Conservation (phyloP, 2,888 invertebrate species). For the Thera britannica region DNA sequence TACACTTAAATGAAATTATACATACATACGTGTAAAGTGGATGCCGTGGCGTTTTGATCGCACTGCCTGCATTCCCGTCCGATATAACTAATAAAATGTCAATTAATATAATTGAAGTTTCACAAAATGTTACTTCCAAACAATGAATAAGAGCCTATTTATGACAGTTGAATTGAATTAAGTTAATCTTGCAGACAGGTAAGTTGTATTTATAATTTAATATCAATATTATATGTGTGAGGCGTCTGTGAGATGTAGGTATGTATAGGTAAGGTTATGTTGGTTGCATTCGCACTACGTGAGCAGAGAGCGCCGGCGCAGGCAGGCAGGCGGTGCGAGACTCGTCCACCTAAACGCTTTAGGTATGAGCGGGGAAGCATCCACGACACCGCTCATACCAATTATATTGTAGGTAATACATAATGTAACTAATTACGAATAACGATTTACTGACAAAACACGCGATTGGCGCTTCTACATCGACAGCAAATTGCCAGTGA, state of each 20-base stretch:
- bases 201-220: slow-evolving; percentile 3
- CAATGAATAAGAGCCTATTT: neutral
- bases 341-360: slow-evolving; percentile 82
- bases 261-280: neutral
- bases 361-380: slow-evolving; percentile 84
- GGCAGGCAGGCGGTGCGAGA: slow-evolving; percentile 65
- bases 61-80: slow-evolving; percentile 68
- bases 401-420: slow-evolving; percentile 79
- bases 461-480: slow-evolving; percentile 52
- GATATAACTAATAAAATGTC: slow-evolving; percentile 59
- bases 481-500: slow-evolving; percentile 9
- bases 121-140: slow-evolving; percentile 17
- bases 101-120: slow-evolving; percentile 57
- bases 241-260: neutral
- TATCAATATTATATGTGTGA: neutral
- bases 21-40: slow-evolving; percentile 78
- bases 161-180: neutral
- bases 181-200: neutral
- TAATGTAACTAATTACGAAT: slow-evolving; percentile 78
- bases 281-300: neutral
- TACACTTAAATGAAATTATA: slow-evolving; percentile 65
- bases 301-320: slow-evolving; percentile 13
- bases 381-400: slow-evolving; percentile 84
- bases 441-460: slow-evolving; percentile 66
- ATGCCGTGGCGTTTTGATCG: slow-evolving; percentile 78